Evolutionary conservation across 1,140 invertebrate species (phyloP).

Genomic region (Pseudomyrmex cubaensis): DNA sequence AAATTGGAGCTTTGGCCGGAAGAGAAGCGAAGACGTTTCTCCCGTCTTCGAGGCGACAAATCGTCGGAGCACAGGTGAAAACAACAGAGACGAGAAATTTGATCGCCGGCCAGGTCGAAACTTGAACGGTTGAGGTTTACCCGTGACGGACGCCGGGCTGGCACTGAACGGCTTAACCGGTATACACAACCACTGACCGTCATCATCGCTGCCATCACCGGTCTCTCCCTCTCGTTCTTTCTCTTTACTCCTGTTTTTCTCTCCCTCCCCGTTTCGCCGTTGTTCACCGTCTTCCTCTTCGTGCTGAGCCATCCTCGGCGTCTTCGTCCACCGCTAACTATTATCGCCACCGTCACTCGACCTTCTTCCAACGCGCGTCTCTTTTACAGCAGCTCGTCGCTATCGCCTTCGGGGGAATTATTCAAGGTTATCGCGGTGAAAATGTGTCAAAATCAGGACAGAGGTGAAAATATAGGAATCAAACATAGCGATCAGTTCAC

Average conservation of each 20-base stretch:
- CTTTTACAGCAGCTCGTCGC: conserved; percentile 51
- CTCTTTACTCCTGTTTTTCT: conserved; percentile 54
- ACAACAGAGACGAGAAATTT: conserved; percentile 3
- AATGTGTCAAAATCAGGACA: conserved; percentile 75
- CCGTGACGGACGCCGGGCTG: conserved; percentile 78
- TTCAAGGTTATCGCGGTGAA: conserved; percentile 76
- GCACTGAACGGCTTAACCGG: conserved; percentile 80
- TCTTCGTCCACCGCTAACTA: conserved; percentile 66
- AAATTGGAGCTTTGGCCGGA: background rate
- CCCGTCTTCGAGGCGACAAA: background rate
- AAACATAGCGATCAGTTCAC: background rate
- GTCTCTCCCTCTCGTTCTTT: conserved; percentile 69
- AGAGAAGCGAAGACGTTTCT: background rate
- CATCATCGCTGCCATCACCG: conserved; percentile 70
- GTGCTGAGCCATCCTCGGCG: conserved; percentile 44
- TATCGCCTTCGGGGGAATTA: conserved; percentile 66
- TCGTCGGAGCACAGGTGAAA: background rate
- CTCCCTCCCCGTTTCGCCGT: conserved; percentile 33
- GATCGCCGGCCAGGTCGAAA: conserved; percentile 49
- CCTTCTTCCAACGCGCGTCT: conserved; percentile 73
- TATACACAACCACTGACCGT: conserved; percentile 75
- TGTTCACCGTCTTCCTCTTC: conserved; percentile 24
- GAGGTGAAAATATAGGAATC: background rate
- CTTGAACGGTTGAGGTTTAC: conserved; percentile 71
- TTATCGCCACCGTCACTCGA: conserved; percentile 75